Evolutionary conservation across 2,113 vertebrate genomes (phyloP).

Genomic region (Paracanthobrama guichenoti): DNA sequence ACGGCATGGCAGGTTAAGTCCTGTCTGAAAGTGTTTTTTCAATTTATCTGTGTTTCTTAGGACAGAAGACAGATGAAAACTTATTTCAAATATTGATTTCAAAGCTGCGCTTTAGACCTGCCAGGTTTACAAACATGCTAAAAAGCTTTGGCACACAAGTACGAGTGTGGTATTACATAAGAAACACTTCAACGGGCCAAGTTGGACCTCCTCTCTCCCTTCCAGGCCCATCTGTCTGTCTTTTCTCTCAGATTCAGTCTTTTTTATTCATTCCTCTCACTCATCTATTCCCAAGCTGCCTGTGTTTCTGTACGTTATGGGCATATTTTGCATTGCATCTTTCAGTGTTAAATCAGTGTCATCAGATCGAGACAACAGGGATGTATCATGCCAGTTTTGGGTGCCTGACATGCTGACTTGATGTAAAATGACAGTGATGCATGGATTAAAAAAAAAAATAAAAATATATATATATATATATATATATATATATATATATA

Average conservation of each 20-base stretch:
- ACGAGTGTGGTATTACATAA: slow-evolving; percentile 33
- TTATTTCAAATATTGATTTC: slow-evolving; percentile 32
- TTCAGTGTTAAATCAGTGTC: slow-evolving; percentile 16
- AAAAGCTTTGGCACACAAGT: slow-evolving; percentile 30
- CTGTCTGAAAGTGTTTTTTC: slow-evolving; percentile 2
- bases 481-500: too few relatives aligned
- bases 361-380: slow-evolving; percentile 1
- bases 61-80: not conserved
- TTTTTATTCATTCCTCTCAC: not conserved
- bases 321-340: not conserved
- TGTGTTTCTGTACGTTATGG: slow-evolving; percentile 8
- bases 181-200: slow-evolving; percentile 30
- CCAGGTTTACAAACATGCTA: slow-evolving; percentile 38
- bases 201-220: not conserved
- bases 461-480: too few relatives aligned
- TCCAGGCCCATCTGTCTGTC: slow-evolving; percentile 33
- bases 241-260: not conserved
- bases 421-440: not conserved
- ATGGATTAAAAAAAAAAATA: too few relatives aligned
- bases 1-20: not conserved
- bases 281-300: slow-evolving; percentile 9
- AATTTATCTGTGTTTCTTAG: not conserved
- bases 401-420: not conserved
- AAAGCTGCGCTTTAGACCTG: slow-evolving; percentile 22
- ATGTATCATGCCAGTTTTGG: not conserved